Base-by-base conservation (phyloP, 2,797 vertebrate species). In the Borostomias antarcticus region DNA sequence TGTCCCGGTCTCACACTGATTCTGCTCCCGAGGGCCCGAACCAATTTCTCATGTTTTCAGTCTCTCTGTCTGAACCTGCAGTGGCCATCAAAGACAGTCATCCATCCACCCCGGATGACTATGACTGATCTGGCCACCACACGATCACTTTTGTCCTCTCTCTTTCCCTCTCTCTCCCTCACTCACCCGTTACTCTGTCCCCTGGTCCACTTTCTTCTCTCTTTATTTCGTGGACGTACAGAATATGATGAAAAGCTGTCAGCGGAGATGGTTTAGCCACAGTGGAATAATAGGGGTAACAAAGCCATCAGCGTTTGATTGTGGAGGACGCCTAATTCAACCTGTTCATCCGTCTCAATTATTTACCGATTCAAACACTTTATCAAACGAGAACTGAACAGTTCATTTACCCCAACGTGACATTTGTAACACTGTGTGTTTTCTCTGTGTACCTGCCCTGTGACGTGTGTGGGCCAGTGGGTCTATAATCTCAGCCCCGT, bases 61-160 rank as follows among this genome's bases (percentile, higher is more conserved):
- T 95, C 91, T 95, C 93, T 92, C 89, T 93, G 94, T 93, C 93
- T 92, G 93, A 96, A 97, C 94, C 94, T 95, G 94, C 94, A 95
- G 91, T 94, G 95, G 94, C 95, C 95, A 97, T 98, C 96, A 96
- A 92, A 98, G 93, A 96, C 95, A 97, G 97, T 97, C 98, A 98
- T 98, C 96, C 96, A 95, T 95, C 95, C 94, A 89, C 93, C 91
- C 91, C 89, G 93, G 86, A 95, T 98, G 97, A 98, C 96, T 95
- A 97, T 97, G 97, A 98, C 96, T 92, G 94, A 98, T 99, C 95
- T 96, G 80, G 90, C 93, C 94, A 87, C 94, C 95, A 95, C 95
- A 96, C 93, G 90, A 97, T 99, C 96, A 96, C 98, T 98, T 97
- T 98, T 54, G 25, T 64, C 51, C 17, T 28, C 26, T 8, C 57